A percentile compares a stretch with the other conserved stretches of the same genome.
phyloP scores from a whole-genome alignment of 1,140 invertebrate species.

The Diabrotica undecimpunctata region DNA sequence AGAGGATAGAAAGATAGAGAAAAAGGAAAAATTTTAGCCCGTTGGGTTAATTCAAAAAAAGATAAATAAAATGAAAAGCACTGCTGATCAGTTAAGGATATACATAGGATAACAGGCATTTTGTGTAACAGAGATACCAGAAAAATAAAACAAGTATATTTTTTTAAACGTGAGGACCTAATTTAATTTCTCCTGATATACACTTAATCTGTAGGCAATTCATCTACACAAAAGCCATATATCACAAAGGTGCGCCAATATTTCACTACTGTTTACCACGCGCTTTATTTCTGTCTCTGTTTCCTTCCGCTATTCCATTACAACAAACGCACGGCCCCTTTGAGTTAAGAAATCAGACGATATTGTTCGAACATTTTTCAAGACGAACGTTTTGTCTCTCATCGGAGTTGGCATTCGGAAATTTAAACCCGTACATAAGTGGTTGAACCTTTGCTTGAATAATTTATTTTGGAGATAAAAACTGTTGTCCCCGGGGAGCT shows the following conservation, averaged over 20 bases:
- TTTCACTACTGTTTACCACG: background rate
- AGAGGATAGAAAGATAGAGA: no score
- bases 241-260: background rate
- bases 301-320: background rate
- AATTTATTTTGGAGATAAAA: constrained; percentile 16
- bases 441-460: constrained; percentile 13
- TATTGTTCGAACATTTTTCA: constrained; percentile 8
- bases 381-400: constrained; percentile 5
- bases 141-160: no score
- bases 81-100: no score
- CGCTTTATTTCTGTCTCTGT: background rate
- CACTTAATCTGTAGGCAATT: background rate
- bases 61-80: no score
- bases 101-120: no score
- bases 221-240: background rate
- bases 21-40: no score
- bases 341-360: background rate
- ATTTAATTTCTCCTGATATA: no score
- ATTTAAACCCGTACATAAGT: constrained; percentile 16
- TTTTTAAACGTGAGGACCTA: no score
- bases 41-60: no score
- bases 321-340: background rate
- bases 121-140: no score
- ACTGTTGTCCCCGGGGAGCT: constrained; percentile 13
- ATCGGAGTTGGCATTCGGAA: constrained; percentile 10